Evolutionary conservation across 2,113 vertebrate species (phyloP), one percentile per base, ranked within the genome.

Genomic region (Abramis brama): DNA sequence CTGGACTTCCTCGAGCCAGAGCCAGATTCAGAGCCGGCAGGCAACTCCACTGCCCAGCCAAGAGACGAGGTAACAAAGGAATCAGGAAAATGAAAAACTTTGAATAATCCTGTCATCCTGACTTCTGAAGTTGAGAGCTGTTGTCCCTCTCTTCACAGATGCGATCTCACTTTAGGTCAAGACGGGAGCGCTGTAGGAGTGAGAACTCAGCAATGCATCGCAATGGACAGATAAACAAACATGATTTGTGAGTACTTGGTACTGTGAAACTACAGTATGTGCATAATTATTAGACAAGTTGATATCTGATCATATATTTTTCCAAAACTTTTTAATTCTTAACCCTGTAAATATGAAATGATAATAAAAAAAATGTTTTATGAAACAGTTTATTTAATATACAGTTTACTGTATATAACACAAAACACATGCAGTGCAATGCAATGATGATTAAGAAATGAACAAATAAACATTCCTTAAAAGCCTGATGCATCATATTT

Each of bases 1-100:
- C 94, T 99, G 91, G 97, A 98, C 92, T 99, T 98, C 83, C 94
- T 99, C 89, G 98, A 99, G 91, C 95, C 96, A 55, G 97, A 98
- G 83, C 25, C 77, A 59, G 77, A 50, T 39, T 39, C 39, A 39
- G 39, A 39, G 52, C 19, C 55, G 23, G 55, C 96, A 93, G 79
- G 70, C 88, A 83, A 90, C 94, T 66, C 70, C 92, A 55, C 85
- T 87, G 93, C 92, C 87, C 95, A 95, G 88, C 93, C 95, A 55
- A 96, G 86, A 86, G 96, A 97, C 87, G 94, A 91, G 90, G 97
- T 96, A 92, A 94, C 19, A 8, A 23, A 57, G 8, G 0, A 23
- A 57, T 23, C 19, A 57, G 19, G 55, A 57, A 23, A 57, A 2
- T 23, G 2, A 57, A 57, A 57, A 57, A 57, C 55, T 8, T 52